Conservation (phyloP, 2,797 vertebrate species). For the Momotus momota region DNA sequence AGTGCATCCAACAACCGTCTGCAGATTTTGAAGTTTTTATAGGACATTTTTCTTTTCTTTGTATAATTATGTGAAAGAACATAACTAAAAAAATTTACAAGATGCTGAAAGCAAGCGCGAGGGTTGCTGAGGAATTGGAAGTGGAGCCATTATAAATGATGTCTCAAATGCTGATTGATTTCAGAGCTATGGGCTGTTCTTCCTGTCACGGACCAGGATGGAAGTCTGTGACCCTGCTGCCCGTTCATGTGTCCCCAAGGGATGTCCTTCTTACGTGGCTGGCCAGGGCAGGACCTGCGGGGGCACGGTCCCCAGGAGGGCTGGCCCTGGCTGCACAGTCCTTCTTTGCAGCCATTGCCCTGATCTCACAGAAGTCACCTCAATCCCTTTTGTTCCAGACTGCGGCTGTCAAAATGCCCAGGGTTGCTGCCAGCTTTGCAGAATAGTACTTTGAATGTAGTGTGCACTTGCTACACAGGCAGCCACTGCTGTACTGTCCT, state of each 20-base stretch:
- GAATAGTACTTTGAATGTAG: not conserved
- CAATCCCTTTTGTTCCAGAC: not conserved
- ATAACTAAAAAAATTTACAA: not conserved
- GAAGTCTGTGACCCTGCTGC: not conserved
- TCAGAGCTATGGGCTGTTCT: not conserved
- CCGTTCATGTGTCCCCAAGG: fast-evolving
- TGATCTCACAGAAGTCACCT: not conserved
- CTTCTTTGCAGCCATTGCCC: not conserved
- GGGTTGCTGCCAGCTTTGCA: not conserved
- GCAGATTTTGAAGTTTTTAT: not conserved
- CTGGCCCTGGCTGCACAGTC: not conserved
- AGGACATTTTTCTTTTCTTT: not conserved
- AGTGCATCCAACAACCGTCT: not conserved
- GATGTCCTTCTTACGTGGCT: fast-evolving
- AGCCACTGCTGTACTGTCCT: not conserved
- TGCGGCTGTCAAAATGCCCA: not conserved
- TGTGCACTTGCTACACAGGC: not conserved
- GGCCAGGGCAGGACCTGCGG: not conserved
- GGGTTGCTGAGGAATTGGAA: not conserved
- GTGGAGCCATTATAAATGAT: not conserved
- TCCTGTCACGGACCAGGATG: not conserved
- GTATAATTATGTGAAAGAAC: not conserved
- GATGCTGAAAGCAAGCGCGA: not conserved
- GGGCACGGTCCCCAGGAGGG: fast-evolving
- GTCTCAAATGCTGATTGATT: not conserved